These are phyloP conservation scores for Nasonia vitripennis DNA, from an alignment of 1,140 invertebrate species.

Conservation along the genomic window DNA sequence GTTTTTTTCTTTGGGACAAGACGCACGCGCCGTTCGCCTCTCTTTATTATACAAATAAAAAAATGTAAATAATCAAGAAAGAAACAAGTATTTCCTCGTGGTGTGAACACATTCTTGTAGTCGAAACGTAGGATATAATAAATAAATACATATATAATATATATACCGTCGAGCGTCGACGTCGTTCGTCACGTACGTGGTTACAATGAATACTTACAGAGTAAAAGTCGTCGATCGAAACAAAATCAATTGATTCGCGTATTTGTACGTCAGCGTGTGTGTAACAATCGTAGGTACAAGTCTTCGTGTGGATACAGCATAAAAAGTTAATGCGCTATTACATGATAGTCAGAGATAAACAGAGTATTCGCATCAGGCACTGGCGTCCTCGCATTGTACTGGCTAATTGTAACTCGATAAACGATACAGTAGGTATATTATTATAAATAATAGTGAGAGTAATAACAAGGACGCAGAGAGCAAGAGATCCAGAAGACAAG, in stretches of 20 bases:
- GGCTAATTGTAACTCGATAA: slow-evolving; percentile 34
- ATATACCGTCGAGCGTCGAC: background rate
- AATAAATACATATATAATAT: background rate
- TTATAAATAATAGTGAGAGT: slow-evolving; percentile 15
- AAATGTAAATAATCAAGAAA: slow-evolving; percentile 52
- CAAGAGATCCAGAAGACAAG: slow-evolving; percentile 35
- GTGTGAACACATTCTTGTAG: slow-evolving; percentile 20
- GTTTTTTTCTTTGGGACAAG: slow-evolving; percentile 61
- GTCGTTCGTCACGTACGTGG: slow-evolving; percentile 9
- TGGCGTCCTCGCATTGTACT: slow-evolving; percentile 53
- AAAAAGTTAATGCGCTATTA: background rate
- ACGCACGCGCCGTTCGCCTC: slow-evolving; percentile 58
- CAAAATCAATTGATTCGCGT: background rate
- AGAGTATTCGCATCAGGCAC: slow-evolving; percentile 63
- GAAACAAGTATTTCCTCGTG: slow-evolving; percentile 30
- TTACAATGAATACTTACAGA: background rate
- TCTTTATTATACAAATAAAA: slow-evolving; percentile 65
- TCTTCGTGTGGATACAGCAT: background rate
- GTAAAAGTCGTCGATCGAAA: slow-evolving; percentile 11
- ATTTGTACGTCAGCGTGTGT: background rate
- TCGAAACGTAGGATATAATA: background rate
- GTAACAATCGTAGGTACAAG: background rate
- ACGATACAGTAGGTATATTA: slow-evolving; percentile 30
- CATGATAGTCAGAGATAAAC: slow-evolving; percentile 30
- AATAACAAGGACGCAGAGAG: slow-evolving; percentile 31